These are phyloP conservation scores for Antrozous pallidus DNA, from an alignment of 2,797 vertebrate genomes.

Conservation along the genomic window DNA sequence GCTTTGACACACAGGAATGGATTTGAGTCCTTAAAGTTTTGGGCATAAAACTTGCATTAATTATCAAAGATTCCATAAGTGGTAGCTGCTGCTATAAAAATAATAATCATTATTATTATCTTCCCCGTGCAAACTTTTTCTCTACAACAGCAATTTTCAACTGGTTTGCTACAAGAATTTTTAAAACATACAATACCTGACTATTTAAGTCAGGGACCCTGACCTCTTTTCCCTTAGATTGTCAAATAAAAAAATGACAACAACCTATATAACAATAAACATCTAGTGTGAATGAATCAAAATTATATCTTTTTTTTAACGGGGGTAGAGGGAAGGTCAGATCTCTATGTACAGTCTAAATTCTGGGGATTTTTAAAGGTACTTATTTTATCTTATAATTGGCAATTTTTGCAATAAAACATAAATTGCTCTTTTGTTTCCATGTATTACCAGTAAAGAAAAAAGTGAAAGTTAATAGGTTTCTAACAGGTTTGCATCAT, in stretches of 20 bases:
- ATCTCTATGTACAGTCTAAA: not conserved
- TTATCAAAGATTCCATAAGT: not conserved
- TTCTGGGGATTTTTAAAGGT: not conserved
- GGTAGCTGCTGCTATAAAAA: not conserved
- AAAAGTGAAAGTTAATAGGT: not conserved
- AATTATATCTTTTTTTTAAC: too few relatives aligned
- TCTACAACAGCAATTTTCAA: too few relatives aligned
- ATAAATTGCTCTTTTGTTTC: constrained; percentile 16
- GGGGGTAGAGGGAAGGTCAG: too few relatives aligned
- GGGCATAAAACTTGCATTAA: not conserved
- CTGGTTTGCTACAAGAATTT: too few relatives aligned
- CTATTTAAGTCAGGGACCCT: too few relatives aligned
- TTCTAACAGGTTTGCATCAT: constrained; percentile 16
- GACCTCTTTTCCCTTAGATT: too few relatives aligned
- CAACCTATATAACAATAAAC: too few relatives aligned
- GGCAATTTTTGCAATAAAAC: constrained; percentile 19
- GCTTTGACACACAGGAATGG: not conserved
- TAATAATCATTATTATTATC: not conserved
- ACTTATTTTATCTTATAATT: not conserved
- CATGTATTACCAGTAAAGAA: not conserved
- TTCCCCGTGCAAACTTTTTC: too few relatives aligned
- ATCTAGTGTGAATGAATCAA: too few relatives aligned
- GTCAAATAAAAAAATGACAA: too few relatives aligned
- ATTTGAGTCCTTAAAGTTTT: constrained; percentile 7
- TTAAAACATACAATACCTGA: too few relatives aligned